Conservation (phyloP, 2,888 invertebrate genomes). For the Chromoteleia sp. region DNA sequence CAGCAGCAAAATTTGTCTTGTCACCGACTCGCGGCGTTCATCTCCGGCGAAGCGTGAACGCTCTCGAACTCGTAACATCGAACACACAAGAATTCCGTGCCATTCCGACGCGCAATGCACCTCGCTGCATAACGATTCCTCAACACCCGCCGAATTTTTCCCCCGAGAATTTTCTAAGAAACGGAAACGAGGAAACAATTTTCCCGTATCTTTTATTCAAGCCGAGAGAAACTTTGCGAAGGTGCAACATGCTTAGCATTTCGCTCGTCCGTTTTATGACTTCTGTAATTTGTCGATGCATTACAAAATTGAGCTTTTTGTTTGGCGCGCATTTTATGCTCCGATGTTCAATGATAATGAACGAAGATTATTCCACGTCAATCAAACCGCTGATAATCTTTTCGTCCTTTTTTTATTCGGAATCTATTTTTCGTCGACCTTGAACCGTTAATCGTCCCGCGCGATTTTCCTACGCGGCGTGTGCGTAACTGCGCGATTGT, state of each 20-base stretch:
- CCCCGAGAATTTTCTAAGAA: conserved; percentile 15
- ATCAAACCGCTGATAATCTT: conserved; percentile 37
- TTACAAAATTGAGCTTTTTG: conserved; percentile 38
- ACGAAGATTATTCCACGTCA: conserved; percentile 40
- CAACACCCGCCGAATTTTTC: conserved; percentile 31
- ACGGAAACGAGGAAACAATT: conserved; percentile 42
- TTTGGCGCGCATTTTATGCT: conserved; percentile 13
- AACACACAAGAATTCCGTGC: conserved; percentile 42
- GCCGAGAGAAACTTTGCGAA: conserved; percentile 7
- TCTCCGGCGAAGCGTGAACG: conserved; percentile 65
- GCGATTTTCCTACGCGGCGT: conserved; percentile 39
- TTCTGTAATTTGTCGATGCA: conserved; percentile 39
- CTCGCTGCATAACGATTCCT: not conserved
- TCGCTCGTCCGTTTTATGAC: conserved; percentile 37
- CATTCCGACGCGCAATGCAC: conserved; percentile 27
- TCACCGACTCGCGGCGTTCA: conserved; percentile 53
- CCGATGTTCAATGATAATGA: conserved; percentile 33
- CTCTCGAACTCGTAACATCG: conserved; percentile 39
- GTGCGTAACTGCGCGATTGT: conserved; percentile 60
- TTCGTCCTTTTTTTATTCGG: conserved; percentile 25
- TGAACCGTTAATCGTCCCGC: conserved; percentile 60
- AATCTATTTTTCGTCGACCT: conserved; percentile 60
- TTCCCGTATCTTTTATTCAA: conserved; percentile 26
- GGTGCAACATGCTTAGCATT: conserved; percentile 14
- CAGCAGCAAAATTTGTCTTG: conserved; percentile 68